Base-by-base conservation (phyloP, 2,888 invertebrate species). In the Mesochorus sp. region DNA sequence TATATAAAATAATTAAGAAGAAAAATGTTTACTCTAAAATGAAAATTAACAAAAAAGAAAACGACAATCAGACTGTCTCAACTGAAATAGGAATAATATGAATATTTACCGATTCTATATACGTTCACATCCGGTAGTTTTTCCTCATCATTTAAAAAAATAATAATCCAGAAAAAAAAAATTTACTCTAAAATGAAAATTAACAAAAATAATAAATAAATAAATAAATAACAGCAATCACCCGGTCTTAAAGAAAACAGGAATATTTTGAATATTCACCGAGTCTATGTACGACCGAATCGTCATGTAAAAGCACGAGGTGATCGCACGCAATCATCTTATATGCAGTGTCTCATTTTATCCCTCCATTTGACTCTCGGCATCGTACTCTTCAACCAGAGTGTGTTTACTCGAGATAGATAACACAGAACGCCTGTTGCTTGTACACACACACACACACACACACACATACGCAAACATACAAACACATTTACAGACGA, bases 341-440 rank as follows among this genome's bases (percentile, higher is more conserved):
- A 61, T 31, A 53, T 21, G 17, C 37, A 44, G 44, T 44, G 26
- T 68, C 55, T 4, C 12, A 4, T 57, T 57, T 28, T 68, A 42
- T 55, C 31, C 44, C 55, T 68, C 44, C 44, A 55, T 68, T 68
- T 51, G 55, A 37, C 28, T 12, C 26, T 44, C 55, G 68, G 24
- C 12, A 5, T 53, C 8, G 14, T 28, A 44, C 42, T 12, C 55
- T 55, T 55, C 55, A 31, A 44, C 31, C 55, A 21, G 44, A 68
- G 68, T 44, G 55, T 68, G 68, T 68, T 68, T 68, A 68, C 68
- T 55, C 68, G 55, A 42, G 68, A 68, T 44, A 55, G 68, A 68
- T 68, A 68, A 68, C 39, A 34, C 55, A 55, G 12, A 44, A 37
- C 21, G 55, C 12, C 44, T 44, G 24, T 31, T 44, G 31, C 68